phyloP scores from a whole-genome alignment of 2,113 vertebrate genomes.

The Kryptolebias marmoratus region DNA sequence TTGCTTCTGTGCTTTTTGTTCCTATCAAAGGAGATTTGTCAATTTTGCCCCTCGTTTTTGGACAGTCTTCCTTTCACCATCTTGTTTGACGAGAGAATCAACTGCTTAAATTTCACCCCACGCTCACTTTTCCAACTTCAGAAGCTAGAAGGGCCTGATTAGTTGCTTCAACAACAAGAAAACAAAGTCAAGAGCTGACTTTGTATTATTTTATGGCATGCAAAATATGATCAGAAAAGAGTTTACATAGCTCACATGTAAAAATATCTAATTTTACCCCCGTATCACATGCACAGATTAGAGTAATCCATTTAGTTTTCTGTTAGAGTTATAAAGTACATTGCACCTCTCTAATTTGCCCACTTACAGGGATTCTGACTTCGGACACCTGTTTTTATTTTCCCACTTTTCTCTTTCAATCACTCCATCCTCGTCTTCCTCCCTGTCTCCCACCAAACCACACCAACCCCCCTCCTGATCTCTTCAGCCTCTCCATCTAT shows the following conservation, averaged over 20 bases:
- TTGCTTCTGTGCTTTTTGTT: conserved; percentile 34
- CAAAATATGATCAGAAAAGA: not conserved
- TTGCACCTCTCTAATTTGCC: conserved; percentile 8
- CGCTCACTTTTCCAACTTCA: conserved; percentile 38
- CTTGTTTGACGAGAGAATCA: conserved; percentile 19
- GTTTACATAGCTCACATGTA: not conserved
- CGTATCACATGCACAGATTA: not conserved
- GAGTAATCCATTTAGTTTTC: not conserved
- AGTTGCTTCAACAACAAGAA: conserved; percentile 25
- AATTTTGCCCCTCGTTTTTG: conserved; percentile 26
- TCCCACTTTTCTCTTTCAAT: conserved; percentile 64
- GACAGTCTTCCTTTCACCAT: conserved; percentile 25
- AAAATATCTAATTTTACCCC: conserved; percentile 6
- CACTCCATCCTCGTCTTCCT: conserved; percentile 48
- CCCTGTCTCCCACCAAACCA: conserved; percentile 19
- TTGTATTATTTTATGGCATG: conserved; percentile 4
- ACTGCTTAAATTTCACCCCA: conserved; percentile 22
- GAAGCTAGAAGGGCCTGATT: conserved; percentile 18
- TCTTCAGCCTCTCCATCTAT: conserved; percentile 69
- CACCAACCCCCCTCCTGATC: conserved; percentile 46
- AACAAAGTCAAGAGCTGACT: conserved; percentile 14
- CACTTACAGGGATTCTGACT: conserved; percentile 25
- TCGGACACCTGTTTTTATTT: conserved; percentile 54
- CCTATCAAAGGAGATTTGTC: conserved; percentile 39
- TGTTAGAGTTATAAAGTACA: not conserved